phyloP scores from a whole-genome alignment of 2,888 invertebrate species.

The Encarsia formosa region DNA sequence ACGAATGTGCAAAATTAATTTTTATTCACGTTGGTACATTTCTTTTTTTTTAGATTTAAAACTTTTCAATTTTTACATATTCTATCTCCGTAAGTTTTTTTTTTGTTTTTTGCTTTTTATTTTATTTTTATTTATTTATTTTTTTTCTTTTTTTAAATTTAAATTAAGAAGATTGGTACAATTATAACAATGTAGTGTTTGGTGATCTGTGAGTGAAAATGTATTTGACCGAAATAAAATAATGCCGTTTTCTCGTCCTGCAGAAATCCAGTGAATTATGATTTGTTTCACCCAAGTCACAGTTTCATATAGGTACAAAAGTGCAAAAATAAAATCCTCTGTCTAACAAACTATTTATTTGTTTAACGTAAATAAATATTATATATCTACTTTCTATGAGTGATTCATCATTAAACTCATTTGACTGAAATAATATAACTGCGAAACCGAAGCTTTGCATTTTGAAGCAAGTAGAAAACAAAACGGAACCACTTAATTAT shows the following conservation, averaged over 20 bases:
- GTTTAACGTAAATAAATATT: slow-evolving; percentile 26
- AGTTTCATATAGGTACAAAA: slow-evolving; percentile 22
- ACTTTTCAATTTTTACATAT: background rate
- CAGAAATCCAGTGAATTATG: slow-evolving; percentile 8
- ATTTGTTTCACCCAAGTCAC: slow-evolving; percentile 18
- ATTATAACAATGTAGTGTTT: slow-evolving; percentile 8
- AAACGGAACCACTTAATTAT: slow-evolving; percentile 7
- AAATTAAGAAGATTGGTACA: slow-evolving; percentile 17
- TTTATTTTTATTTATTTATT: background rate
- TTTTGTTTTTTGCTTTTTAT: slow-evolving; percentile 8
- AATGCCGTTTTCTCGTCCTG: slow-evolving; percentile 3
- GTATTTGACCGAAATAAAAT: slow-evolving; percentile 10
- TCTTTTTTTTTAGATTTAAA: slow-evolving; percentile 4
- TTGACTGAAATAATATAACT: slow-evolving; percentile 16
- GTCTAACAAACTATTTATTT: slow-evolving; percentile 22
- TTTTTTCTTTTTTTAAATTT: slow-evolving; percentile 6
- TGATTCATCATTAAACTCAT: slow-evolving; percentile 12
- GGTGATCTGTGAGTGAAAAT: slow-evolving; percentile 14
- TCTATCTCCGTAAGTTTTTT: background rate
- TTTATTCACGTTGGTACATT: too few species aligned
- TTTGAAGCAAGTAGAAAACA: slow-evolving; percentile 5
- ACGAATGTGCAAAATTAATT: slow-evolving; percentile 9
- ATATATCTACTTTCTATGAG: slow-evolving; percentile 13
- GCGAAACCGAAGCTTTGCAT: background rate
- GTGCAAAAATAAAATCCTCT: slow-evolving; percentile 27